A percentile compares a stretch with the other conserved stretches of the same genome.
Evolutionary conservation across 2,797 vertebrate genomes (phyloP).

Genomic region (Pangasius krempfi): DNA sequence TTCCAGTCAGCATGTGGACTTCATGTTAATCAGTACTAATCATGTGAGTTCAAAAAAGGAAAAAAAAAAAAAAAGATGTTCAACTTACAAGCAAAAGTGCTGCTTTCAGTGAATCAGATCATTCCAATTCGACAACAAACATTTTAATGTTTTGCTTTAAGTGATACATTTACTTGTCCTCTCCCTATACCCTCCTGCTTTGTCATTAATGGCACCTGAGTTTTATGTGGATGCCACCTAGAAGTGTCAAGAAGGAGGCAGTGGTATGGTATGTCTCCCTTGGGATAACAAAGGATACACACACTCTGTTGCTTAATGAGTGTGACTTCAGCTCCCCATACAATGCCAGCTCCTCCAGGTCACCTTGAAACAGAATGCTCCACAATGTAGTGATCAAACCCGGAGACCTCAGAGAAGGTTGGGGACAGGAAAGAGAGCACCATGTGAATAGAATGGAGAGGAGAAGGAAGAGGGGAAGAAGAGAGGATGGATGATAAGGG

Average conservation of each 20-base stretch:
- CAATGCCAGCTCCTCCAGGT: conserved; percentile 44
- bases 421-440: conserved; percentile 15
- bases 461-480: conserved; percentile 19
- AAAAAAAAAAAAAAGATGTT: not conserved
- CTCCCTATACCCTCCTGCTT: not conserved
- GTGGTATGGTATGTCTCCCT: conserved; percentile 23
- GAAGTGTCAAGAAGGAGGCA: conserved; percentile 11
- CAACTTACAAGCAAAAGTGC: not conserved
- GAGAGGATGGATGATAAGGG: conserved; percentile 55
- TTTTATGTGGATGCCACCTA: conserved; percentile 30
- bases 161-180: not conserved
- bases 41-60: not conserved
- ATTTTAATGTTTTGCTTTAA: not conserved
- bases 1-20: not conserved
- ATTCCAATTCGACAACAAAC: not conserved
- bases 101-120: not conserved
- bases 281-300: conserved; percentile 37
- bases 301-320: conserved; percentile 41
- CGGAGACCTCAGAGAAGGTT: not conserved
- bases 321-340: conserved; percentile 36
- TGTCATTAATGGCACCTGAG: not conserved
- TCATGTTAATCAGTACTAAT: conserved; percentile 10
- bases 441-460: conserved; percentile 39
- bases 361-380: conserved; percentile 43
- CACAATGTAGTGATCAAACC: conserved; percentile 36